Evolutionary conservation across 1,140 invertebrate species (phyloP), one percentile per base, ranked within the genome.

Genomic region (Zaprionus ghesquierei): DNA sequence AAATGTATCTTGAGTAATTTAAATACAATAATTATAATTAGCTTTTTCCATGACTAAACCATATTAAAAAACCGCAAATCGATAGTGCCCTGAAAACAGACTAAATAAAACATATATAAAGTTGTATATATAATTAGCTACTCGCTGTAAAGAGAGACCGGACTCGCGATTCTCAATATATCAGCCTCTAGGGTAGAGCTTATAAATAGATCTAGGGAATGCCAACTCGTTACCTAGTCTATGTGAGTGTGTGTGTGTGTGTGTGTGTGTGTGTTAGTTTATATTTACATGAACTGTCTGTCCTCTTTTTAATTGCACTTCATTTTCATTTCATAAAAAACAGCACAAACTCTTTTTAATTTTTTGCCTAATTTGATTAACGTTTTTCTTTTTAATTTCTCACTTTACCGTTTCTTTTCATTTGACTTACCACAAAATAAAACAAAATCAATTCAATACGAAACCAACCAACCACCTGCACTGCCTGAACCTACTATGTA

Each of bases 401-500:
- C 72, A 89, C 79, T 79, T 86, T 46, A 46, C 68, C 62, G 65
- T 87, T 82, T 87, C 79, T 82, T 85, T 89, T 68, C 85, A 89
- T 89, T 89, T 89, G 65, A 84, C 73, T 69, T 64, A 79, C n/a
- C n/a, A n/a, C 66, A 54, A 54, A 63, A n/a, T 33, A 66, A 58
- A 44, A 38, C n/a, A 33, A 29, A 51, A 63, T 38, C 18, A 44
- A 66, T 38, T 38, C 18, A 44, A 66, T 38, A 33, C 35, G 56
- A 50, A 66, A 22, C 31, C 41, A 35, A 71, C 27, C 27, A 15
- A 41, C 35, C 31, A 73, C 60, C 51, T 51, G 51, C 59, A 68
- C 72, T 66, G 76, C 79, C 80, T 77, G 81, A 77, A 59, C 62
- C 72, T 61, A 58, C 60, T 64, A n/a, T n/a, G n/a, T n/a, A 75